Conservation (phyloP, 2,113 vertebrate genomes). For the Sclerurus mexicanus region DNA sequence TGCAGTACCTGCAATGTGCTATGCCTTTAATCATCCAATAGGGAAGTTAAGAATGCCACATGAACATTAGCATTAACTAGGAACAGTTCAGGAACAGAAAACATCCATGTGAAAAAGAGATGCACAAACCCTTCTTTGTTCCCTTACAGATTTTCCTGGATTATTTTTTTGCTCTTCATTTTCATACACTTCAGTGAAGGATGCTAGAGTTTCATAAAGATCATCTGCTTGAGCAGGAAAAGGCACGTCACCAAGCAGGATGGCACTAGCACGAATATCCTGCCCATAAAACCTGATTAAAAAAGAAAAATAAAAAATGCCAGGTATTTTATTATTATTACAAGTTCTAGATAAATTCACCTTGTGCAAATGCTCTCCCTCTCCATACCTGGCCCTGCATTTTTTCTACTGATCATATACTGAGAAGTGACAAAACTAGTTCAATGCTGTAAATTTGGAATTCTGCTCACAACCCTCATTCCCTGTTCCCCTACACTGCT, state of each 20-base stretch:
- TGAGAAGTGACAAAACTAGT: not conserved
- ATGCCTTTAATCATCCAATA: not conserved
- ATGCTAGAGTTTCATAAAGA: conserved; percentile 85
- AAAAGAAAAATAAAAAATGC: not conserved
- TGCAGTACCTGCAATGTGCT: not conserved
- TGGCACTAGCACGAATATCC: conserved; percentile 88
- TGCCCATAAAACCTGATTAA: conserved; percentile 86
- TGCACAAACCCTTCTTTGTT: conserved; percentile 50
- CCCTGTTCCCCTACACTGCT: not conserved
- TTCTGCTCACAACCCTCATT: not conserved
- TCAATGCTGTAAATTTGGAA: not conserved
- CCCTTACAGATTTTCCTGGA: conserved; percentile 47
- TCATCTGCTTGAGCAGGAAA: conserved; percentile 82
- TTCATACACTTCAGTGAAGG: conserved; percentile 87
- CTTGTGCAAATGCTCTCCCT: not conserved
- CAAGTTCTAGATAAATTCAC: not conserved
- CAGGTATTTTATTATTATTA: not conserved
- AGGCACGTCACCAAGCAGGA: conserved; percentile 88
- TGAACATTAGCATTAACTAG: not conserved
- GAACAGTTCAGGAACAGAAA: not conserved
- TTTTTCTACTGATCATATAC: not conserved
- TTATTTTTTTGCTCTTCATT: conserved; percentile 69
- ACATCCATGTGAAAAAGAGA: not conserved
- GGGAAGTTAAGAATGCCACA: not conserved
- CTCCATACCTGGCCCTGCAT: not conserved